phyloP scores from a whole-genome alignment of 1,140 invertebrate species.

The Apis dorsata region DNA sequence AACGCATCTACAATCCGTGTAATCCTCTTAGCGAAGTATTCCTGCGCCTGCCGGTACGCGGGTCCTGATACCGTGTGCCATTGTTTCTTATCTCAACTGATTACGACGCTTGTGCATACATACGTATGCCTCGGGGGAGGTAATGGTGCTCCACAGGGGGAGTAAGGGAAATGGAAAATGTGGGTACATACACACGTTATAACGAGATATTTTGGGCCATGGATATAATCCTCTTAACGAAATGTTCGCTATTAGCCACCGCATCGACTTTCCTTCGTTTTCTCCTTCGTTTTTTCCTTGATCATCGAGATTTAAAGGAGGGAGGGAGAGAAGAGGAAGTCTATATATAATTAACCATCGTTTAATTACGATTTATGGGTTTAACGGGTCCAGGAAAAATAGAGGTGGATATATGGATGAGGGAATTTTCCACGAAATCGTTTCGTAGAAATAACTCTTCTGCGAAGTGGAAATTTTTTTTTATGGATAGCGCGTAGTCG shows the following conservation, averaged over 20 bases:
- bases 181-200: background rate
- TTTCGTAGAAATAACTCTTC: no score
- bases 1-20: constrained; percentile 14
- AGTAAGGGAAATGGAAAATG: background rate
- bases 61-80: constrained; percentile 37
- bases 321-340: no score
- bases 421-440: no score
- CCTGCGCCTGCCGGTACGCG: constrained; percentile 16
- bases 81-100: constrained; percentile 58
- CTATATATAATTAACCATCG: no score
- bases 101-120: constrained; percentile 39
- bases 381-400: no score
- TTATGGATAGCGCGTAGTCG: no score
- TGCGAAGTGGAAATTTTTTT: no score
- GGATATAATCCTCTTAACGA: constrained; percentile 48
- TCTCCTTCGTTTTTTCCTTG: background rate
- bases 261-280: background rate
- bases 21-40: constrained; percentile 62
- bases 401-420: no score
- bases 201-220: constrained; percentile 41
- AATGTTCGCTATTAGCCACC: constrained; percentile 28
- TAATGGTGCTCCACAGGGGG: no score
- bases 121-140: background rate
- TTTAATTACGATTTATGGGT: no score
- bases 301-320: no score